These are phyloP conservation scores for Rafetus swinhoei DNA, from an alignment of 2,113 vertebrate species.

Conservation along the genomic window DNA sequence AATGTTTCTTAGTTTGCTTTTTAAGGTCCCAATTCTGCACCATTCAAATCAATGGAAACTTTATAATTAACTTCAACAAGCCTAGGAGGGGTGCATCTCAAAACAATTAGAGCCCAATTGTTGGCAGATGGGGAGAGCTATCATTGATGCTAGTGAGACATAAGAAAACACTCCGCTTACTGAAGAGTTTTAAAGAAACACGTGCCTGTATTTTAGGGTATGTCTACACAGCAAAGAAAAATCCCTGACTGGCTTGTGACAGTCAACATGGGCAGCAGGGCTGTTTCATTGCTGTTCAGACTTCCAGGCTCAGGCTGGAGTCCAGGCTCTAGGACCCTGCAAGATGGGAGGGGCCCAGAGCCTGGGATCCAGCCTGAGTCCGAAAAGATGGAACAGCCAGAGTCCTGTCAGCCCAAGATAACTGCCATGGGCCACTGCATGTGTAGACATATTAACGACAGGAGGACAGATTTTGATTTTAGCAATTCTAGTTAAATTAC, in stretches of 20 bases:
- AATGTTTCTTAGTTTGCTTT: slow-evolving; percentile 23
- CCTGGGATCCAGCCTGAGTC: no score
- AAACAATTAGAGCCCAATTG: not conserved
- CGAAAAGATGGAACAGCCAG: not conserved
- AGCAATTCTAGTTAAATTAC: not conserved
- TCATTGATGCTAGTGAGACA: not conserved
- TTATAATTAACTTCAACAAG: slow-evolving; percentile 5
- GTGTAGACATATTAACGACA: not conserved
- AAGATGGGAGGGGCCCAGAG: no score
- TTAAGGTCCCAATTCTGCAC: not conserved
- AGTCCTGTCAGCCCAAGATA: not conserved
- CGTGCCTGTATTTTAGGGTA: not conserved
- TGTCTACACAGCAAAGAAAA: not conserved
- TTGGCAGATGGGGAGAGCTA: not conserved
- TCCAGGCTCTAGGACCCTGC: not conserved
- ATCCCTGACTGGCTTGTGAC: not conserved
- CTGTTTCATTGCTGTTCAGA: not conserved
- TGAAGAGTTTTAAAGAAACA: slow-evolving; percentile 10
- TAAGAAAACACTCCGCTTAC: not conserved
- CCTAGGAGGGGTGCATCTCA: not conserved
- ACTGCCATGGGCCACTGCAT: not conserved
- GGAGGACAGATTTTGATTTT: not conserved
- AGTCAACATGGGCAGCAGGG: not conserved
- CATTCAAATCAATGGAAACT: not conserved
- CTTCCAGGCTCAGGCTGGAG: not conserved